These are phyloP conservation scores for Fregata magnificens DNA, from an alignment of 2,113 vertebrate species.

Conservation along the genomic window DNA sequence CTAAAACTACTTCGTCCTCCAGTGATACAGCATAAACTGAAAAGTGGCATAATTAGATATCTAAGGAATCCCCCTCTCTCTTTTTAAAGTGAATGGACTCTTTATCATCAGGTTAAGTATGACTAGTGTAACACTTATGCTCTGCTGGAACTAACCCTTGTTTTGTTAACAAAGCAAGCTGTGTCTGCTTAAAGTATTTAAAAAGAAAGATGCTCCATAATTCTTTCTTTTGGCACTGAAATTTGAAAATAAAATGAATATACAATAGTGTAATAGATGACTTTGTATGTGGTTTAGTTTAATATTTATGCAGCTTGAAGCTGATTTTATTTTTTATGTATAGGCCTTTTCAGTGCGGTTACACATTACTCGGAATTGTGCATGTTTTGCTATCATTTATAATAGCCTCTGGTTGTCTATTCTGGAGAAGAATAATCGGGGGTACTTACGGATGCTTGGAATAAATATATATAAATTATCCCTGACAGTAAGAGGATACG, in stretches of 20 bases:
- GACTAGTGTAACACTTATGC: background rate
- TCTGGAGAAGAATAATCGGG: background rate
- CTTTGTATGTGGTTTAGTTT: background rate
- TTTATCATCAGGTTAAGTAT: background rate
- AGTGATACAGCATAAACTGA: background rate
- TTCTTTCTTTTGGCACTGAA: background rate
- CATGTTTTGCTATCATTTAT: background rate
- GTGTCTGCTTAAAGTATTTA: background rate
- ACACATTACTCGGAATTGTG: background rate
- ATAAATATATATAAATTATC: constrained; percentile 10
- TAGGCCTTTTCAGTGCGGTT: background rate
- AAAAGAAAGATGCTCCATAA: background rate
- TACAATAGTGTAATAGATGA: background rate
- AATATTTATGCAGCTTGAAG: background rate
- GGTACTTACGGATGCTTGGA: background rate
- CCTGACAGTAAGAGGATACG: background rate
- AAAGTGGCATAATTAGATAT: background rate
- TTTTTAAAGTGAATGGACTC: background rate
- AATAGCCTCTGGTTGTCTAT: background rate
- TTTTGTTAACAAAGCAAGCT: background rate
- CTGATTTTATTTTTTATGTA: background rate
- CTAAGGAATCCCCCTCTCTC: background rate
- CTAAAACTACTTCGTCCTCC: background rate
- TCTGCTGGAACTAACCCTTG: background rate
- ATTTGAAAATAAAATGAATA: background rate